These are phyloP conservation scores for Festucalex cinctus DNA, from an alignment of 2,113 vertebrate genomes.

Conservation along the genomic window DNA sequence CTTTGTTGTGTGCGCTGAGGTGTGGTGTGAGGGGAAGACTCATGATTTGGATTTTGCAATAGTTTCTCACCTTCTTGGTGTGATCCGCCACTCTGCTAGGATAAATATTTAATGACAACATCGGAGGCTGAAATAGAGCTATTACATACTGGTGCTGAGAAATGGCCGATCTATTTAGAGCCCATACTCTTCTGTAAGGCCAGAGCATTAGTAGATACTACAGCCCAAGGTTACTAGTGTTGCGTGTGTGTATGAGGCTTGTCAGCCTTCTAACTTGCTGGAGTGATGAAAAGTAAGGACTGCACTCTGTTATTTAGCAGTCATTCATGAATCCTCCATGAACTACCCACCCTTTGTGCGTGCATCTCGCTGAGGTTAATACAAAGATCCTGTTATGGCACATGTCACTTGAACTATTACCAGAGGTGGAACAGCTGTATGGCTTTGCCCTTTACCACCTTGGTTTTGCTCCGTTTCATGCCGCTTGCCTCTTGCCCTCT, in stretches of 20 bases:
- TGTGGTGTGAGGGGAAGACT: constrained; percentile 9
- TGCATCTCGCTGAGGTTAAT: constrained; percentile 21
- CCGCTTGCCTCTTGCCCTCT: constrained; percentile 37
- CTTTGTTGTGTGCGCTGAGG: constrained; percentile 52
- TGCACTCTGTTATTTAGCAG: constrained; percentile 49
- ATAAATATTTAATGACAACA: constrained; percentile 78
- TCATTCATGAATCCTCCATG: constrained; percentile 59
- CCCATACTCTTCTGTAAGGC: constrained; percentile 60
- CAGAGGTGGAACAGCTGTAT: constrained; percentile 36
- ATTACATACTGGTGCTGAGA: constrained; percentile 67
- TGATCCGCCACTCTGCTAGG: constrained; percentile 61
- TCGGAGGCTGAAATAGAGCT: constrained; percentile 68
- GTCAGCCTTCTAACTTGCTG: constrained; percentile 39
- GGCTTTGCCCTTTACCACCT: constrained; percentile 36
- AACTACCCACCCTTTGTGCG: constrained; percentile 11
- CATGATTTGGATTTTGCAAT: constrained; percentile 63
- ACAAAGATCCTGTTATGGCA: constrained; percentile 27
- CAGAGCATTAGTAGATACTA: constrained; percentile 64
- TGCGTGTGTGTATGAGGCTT: constrained; percentile 55
- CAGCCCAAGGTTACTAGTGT: constrained; percentile 77
- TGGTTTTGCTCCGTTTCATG: constrained; percentile 42
- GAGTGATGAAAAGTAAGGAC: constrained; percentile 47
- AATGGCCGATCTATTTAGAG: constrained; percentile 71
- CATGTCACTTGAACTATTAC: constrained; percentile 38
- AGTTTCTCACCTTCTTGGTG: constrained; percentile 68